phyloP scores from a whole-genome alignment of 1,140 invertebrate species.

The Saccostrea cuccullata region DNA sequence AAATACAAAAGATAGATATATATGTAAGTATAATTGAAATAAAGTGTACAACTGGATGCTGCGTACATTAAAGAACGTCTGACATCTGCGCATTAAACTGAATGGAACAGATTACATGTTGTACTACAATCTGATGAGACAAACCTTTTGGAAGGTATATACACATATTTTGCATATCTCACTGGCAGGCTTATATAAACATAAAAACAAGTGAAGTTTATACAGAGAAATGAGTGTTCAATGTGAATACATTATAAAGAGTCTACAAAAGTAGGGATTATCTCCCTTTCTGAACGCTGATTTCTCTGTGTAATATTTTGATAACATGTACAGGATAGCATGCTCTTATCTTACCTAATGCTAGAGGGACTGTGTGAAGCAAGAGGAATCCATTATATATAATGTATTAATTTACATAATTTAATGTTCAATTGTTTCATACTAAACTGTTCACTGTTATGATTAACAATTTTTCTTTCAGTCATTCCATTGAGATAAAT shows the following conservation, averaged over 20 bases:
- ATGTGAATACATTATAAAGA: background rate
- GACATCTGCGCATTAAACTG: background rate
- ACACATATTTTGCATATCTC: background rate
- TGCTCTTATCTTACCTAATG: conserved; percentile 6
- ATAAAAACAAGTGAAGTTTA: background rate
- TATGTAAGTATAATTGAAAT: too few species aligned
- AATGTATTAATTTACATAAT: background rate
- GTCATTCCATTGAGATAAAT: too few species aligned
- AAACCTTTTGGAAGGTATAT: background rate
- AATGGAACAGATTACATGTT: background rate
- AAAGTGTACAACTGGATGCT: too few species aligned
- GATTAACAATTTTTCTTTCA: too few species aligned
- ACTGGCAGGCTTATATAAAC: background rate
- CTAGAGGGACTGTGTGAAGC: background rate
- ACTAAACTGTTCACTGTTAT: too few species aligned
- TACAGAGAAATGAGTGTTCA: background rate
- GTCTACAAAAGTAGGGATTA: background rate
- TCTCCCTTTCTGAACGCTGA: background rate
- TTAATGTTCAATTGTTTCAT: too few species aligned
- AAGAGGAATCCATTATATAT: background rate
- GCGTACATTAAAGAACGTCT: too few species aligned
- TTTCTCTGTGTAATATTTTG: background rate
- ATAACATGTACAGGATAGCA: background rate
- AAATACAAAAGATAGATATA: too few species aligned
- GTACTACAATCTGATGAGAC: background rate